Base-by-base conservation (phyloP, 2,888 invertebrate genomes). In the Girardia tigrina region DNA sequence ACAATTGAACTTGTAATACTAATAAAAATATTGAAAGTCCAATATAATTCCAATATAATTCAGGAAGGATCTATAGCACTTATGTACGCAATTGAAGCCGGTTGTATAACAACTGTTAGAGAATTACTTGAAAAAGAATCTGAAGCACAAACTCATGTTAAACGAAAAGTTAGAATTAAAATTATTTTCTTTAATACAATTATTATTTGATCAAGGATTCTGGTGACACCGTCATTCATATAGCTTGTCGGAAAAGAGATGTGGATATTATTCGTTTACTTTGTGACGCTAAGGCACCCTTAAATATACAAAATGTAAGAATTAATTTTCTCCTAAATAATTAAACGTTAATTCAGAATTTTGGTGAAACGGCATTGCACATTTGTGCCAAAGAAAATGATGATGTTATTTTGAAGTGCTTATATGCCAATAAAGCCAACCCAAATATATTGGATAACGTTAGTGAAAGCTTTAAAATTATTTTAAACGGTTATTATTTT, bases 341-440 rank as follows among this genome's bases (percentile, higher is more conserved):
- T n/a, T n/a, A n/a, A n/a, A n/a, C n/a, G n/a, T n/a, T n/a, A n/a
- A n/a, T n/a, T n/a, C n/a, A n/a, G n/a, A n/a, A n/a, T n/a, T n/a
- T n/a, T n/a, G 97, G 97, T 0, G 92, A 94, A 84, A 94, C 97
- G 0, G 88, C 95, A 0, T 86, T 98, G 72, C 97, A 98, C 83
- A 91, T 98, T 79, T 92, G 94, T 0, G 92, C 95, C 1, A 91
- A 91, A 36, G 91, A 92, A 82, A 97, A 97, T 0, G 95, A 97
- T 82, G 95, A 97, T 82, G 88, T 89, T 0, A 86, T 95, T 78
- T 90, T 97, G 70, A 95, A 95, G 84, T 93, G 93, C 85, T 91
- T 98, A 84, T 93, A 94, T 83, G 90, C 91, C 72, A 91, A 92
- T 75, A 89, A 93, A 80, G 97, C 95, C 16, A 92, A 93, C 79